Conservation (phyloP, 2,113 vertebrate genomes). For the Neogobius melanostomus region DNA sequence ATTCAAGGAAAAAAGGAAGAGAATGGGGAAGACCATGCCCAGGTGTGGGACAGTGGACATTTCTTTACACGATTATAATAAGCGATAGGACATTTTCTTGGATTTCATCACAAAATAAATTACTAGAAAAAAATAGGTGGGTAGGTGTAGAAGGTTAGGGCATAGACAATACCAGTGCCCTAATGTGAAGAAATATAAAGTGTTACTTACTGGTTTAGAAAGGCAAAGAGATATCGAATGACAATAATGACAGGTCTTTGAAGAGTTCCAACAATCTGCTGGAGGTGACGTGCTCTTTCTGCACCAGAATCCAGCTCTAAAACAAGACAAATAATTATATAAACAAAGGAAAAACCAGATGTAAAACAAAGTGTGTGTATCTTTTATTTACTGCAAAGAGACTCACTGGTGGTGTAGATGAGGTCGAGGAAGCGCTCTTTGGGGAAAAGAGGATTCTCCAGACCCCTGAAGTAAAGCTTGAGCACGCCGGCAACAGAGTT, state of each 20-base stretch:
- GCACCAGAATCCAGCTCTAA: conserved; percentile 87
- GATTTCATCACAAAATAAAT: too few relatives aligned
- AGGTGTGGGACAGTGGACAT: too few relatives aligned
- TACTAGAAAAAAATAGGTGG: too few relatives aligned
- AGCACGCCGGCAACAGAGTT: conserved; percentile 97
- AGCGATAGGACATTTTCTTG: too few relatives aligned
- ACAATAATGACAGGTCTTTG: conserved; percentile 90
- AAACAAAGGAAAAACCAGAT: not conserved
- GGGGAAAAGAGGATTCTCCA: conserved; percentile 97
- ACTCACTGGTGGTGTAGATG: conserved; percentile 97
- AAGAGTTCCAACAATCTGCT: conserved; percentile 89
- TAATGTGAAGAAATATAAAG: not conserved
- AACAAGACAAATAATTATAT: not conserved
- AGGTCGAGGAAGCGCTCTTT: conserved; percentile 97
- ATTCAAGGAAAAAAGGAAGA: too few relatives aligned
- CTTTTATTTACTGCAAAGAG: not conserved
- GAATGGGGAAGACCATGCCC: too few relatives aligned
- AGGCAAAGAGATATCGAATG: conserved; percentile 99
- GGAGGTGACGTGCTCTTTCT: conserved; percentile 93
- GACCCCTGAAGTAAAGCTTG: conserved; percentile 96
- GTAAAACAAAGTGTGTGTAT: too few relatives aligned
- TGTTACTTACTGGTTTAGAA: conserved; percentile 93
- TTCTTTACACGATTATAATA: too few relatives aligned
- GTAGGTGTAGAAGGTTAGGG: too few relatives aligned
- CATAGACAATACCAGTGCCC: too few relatives aligned